Evolutionary conservation across 2,113 vertebrate species (phyloP).

Genomic region (Petrocephalus zakoni): DNA sequence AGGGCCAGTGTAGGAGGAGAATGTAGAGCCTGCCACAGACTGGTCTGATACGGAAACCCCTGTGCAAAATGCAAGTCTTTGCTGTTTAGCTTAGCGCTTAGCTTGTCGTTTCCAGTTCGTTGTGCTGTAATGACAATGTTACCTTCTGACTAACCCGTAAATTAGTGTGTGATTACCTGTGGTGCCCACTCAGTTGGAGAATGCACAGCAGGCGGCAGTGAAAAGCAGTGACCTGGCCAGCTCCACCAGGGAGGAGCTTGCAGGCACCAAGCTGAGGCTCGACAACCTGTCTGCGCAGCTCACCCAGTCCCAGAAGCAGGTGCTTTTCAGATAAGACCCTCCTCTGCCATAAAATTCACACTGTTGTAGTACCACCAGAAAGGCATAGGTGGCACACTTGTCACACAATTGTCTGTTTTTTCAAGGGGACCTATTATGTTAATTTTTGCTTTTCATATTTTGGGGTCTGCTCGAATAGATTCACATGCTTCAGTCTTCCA

Average conservation of each 20-base stretch:
- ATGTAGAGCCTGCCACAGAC: background rate
- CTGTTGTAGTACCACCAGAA: constrained; percentile 2
- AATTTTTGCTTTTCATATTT: no score
- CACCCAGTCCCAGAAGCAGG: constrained; percentile 60
- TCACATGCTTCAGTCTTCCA: background rate
- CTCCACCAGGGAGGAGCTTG: constrained; percentile 63
- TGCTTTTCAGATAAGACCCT: constrained; percentile 25
- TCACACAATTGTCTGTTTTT: background rate
- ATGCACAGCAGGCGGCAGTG: constrained; percentile 58
- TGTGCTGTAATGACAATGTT: background rate
- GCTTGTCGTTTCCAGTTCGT: background rate
- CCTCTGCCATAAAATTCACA: background rate
- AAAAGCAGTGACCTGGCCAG: constrained; percentile 55
- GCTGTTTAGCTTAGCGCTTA: background rate
- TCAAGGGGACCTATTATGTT: no score
- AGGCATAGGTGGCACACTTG: constrained; percentile 3
- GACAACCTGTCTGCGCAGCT: constrained; percentile 61
- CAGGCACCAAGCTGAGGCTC: constrained; percentile 47
- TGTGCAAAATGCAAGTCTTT: background rate
- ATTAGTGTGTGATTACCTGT: background rate
- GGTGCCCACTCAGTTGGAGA: constrained; percentile 59
- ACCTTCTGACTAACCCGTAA: background rate
- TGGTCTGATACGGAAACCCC: background rate
- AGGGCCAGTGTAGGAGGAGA: background rate
- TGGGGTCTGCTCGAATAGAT: background rate